These are phyloP conservation scores for Gymnobelideus leadbeateri DNA, from an alignment of 2,113 vertebrate species.

Conservation along the genomic window DNA sequence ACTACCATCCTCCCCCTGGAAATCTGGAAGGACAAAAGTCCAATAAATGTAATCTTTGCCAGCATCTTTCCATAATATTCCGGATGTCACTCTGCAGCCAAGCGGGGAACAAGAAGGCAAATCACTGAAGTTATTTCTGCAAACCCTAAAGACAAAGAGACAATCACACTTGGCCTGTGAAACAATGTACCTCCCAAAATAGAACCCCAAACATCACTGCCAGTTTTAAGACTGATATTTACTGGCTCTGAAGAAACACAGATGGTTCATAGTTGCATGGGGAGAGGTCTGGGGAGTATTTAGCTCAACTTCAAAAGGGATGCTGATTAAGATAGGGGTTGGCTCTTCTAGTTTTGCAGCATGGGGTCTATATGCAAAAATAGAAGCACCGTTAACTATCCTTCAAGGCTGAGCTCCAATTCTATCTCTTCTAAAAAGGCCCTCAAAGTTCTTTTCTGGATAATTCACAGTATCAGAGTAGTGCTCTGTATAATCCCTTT, in stretches of 20 bases:
- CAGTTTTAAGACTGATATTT: constrained; percentile 48
- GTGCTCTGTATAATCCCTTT: background rate
- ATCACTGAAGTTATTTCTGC: constrained; percentile 65
- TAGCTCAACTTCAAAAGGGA: background rate
- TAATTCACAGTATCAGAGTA: background rate
- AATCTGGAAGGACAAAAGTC: constrained; percentile 39
- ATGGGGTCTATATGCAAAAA: background rate
- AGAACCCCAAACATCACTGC: constrained; percentile 63
- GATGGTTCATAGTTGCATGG: constrained; percentile 39
- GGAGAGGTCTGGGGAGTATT: constrained; percentile 25
- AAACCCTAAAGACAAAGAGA: constrained; percentile 69
- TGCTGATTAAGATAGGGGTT: background rate
- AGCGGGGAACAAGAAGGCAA: constrained; percentile 43
- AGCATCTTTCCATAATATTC: constrained; percentile 55
- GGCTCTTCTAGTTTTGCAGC: constrained; percentile 1
- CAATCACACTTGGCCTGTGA: constrained; percentile 70
- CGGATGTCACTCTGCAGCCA: constrained; percentile 39
- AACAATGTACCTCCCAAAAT: constrained; percentile 72
- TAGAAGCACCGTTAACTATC: background rate
- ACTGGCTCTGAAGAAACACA: constrained; percentile 54
- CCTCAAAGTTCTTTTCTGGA: background rate
- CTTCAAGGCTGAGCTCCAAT: constrained; percentile 31
- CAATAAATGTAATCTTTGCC: constrained; percentile 41
- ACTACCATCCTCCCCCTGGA: background rate
- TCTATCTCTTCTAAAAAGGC: constrained; percentile 7